Evolutionary conservation across 2,888 invertebrate species (phyloP), one percentile per base, ranked within the genome.

Genomic region (Eumacrocentrus americanus): DNA sequence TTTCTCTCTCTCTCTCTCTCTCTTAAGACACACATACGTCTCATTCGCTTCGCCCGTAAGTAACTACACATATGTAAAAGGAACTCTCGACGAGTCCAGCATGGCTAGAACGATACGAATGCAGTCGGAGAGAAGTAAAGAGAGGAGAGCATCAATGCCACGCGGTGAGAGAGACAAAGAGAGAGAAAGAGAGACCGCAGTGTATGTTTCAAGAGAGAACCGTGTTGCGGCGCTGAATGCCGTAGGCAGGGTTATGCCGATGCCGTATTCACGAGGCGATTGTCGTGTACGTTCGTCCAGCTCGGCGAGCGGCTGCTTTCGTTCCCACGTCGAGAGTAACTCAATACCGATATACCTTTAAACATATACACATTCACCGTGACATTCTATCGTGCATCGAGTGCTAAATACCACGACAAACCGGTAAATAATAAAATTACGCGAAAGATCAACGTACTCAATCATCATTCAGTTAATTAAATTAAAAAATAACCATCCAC

Each of bases 41-140:
- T n/a, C n/a, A n/a, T n/a, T n/a, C n/a, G n/a, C n/a, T n/a, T n/a
- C n/a, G n/a, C n/a, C n/a, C n/a, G n/a, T n/a, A n/a, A n/a, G n/a
- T n/a, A n/a, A n/a, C n/a, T n/a, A n/a, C n/a, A n/a, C n/a, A n/a
- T n/a, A n/a, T n/a, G n/a, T n/a, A n/a, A n/a, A n/a, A n/a, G n/a
- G n/a, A n/a, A n/a, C n/a, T n/a, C n/a, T n/a, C n/a, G 70, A 60
- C 58, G 71, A 73, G 69, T 61, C 66, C 58, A 72, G 63, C 65
- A 68, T 70, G 69, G 18, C 6, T 18, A 18, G 20, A 18, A 18
- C 18, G 20, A 42, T 18, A 20, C 20, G 20, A 23, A 46, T 46
- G 46, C 46, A 44, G 18, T n/a, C 9, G 14, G 16, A 12, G 6
- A 12, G 12, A 6, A 12, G 16, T 37, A 9, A 11, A n/a, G 1